These are phyloP conservation scores for Ianthella basta DNA, from an alignment of 37 sponge, comb jelly and placozoan genomes.

Conservation along the genomic window DNA sequence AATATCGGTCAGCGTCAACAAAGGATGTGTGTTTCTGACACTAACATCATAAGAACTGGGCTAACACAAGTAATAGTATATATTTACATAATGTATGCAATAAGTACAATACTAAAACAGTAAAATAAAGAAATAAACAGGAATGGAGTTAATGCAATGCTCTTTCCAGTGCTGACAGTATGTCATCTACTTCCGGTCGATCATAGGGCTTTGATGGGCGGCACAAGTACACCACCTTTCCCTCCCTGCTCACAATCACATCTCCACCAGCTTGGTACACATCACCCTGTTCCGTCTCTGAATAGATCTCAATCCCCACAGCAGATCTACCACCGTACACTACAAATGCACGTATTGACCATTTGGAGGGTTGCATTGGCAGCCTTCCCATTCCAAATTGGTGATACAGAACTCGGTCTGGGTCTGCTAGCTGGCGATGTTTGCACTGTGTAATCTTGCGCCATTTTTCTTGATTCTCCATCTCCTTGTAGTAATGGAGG, in stretches of 20 bases:
- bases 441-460: background rate
- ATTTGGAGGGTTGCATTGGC: background rate
- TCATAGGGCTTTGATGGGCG: too few species aligned
- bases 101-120: too few species aligned
- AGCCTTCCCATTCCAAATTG: background rate
- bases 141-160: too few species aligned
- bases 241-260: background rate
- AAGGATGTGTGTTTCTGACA: too few species aligned
- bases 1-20: too few species aligned
- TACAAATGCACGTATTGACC: background rate
- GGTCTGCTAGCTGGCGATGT: background rate
- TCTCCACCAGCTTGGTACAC: background rate
- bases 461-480: background rate
- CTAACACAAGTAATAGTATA: too few species aligned
- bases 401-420: background rate
- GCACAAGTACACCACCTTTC: background rate
- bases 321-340: background rate
- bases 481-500: background rate
- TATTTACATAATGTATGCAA: too few species aligned
- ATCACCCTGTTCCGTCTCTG: background rate
- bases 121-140: too few species aligned
- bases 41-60: too few species aligned
- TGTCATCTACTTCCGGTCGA: too few species aligned
- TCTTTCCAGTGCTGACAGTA: too few species aligned
- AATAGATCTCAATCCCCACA: background rate